Evolutionary conservation across 1,140 invertebrate genomes (phyloP).

Genomic region (Euura saliciscinereae): DNA sequence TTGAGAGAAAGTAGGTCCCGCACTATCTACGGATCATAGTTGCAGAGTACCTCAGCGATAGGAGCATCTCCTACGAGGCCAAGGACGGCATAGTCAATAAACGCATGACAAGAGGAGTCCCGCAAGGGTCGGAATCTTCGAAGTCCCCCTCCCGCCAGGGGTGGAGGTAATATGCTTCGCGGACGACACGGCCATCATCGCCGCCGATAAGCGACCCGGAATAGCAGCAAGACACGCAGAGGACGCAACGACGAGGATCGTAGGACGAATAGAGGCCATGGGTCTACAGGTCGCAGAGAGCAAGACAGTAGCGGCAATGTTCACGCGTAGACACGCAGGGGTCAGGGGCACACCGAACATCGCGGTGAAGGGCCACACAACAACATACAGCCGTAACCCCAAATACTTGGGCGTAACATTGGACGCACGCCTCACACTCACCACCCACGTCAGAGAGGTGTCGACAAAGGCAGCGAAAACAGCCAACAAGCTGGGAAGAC

Average conservation of each 20-base stretch:
- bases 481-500: not conserved
- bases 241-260: slow-evolving; percentile 10
- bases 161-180: slow-evolving; percentile 28
- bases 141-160: slow-evolving; percentile 19
- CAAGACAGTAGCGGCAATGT: slow-evolving; percentile 29
- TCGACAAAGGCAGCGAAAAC: slow-evolving; percentile 7
- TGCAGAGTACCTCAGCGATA: not conserved
- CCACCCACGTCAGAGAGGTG: slow-evolving; percentile 4
- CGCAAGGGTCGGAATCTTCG: slow-evolving; percentile 37
- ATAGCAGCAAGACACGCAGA: not conserved
- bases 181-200: slow-evolving; percentile 33
- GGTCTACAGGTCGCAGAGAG: slow-evolving; percentile 22
- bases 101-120: not conserved
- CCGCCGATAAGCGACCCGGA: slow-evolving; percentile 10
- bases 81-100: not conserved
- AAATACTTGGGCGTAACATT: slow-evolving; percentile 14
- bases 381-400: not conserved
- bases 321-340: slow-evolving; percentile 16
- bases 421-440: slow-evolving; percentile 4
- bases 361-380: not conserved
- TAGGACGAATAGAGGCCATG: slow-evolving; percentile 28
- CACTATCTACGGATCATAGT: not conserved
- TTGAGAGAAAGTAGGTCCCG: not conserved
- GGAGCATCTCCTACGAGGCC: not conserved
- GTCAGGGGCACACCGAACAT: not conserved